Base-by-base conservation (phyloP, 2,888 invertebrate species). In the Ariolimax columbianus region DNA sequence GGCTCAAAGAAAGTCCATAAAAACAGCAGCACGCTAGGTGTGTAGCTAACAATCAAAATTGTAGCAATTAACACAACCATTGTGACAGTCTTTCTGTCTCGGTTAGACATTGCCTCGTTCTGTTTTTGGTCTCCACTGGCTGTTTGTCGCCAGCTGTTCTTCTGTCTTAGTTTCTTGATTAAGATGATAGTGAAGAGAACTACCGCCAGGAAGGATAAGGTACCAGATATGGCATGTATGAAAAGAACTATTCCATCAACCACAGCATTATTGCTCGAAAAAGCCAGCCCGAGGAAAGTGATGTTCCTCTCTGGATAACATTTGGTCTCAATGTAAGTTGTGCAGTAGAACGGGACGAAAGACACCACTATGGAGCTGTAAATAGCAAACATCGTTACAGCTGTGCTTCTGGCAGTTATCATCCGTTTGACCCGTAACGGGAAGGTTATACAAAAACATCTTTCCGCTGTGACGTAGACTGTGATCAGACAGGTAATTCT, bases 401-500 rank as follows among this genome's bases (percentile, higher is more conserved):
- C 43, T 17, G 80, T 80, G 36, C 80, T 80, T 30, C 51, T 80
- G 33, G 80, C 47, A 40, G 68, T 80, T 0, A 80, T 80, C 19
- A 80, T 80, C 47, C 51, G 80, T 23, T 70, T 68, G n/a, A 80
- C 70, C 3, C 47, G 40, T 47, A 80, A 30, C 33, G 80, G 80
- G 7, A 80, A 43, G 1, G 51, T 30, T 9, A 80, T 70, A 51
- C 68, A 80, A 17, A 80, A 36, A 47, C 80, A 80, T 36, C 80
- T 47, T 40, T 80, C 80, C 9, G 80, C 80, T 1, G 68, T 70
- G 40, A 80, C 36, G 23, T 47, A 80, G 6, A 51, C 51, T 14
- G 68, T 70, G 11, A 70, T 80, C 40, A 66, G 33, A 26, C 80
- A 78, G 59, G 78, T 78, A n/a, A 78, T 78, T 59, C 63, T 55